A percentile compares a stretch with the other conserved stretches of the same genome.
These are phyloP conservation scores for Porites australiensis DNA, from an alignment of 64 coral and sea anemone genomes.

Conservation along the genomic window DNA sequence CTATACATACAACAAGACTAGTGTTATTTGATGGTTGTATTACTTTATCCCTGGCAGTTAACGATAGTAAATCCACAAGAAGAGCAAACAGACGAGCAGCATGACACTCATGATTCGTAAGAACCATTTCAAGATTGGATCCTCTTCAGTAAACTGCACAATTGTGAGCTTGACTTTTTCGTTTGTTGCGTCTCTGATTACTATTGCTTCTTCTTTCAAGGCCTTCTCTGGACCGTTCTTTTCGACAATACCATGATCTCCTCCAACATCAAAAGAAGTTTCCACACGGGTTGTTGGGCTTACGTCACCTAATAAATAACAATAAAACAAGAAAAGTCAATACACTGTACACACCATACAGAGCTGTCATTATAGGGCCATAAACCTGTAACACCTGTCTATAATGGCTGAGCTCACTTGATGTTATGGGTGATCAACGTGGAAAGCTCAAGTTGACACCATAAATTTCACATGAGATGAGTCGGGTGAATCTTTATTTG, in stretches of 20 bases:
- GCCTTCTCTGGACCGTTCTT: not conserved
- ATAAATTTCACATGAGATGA: no score
- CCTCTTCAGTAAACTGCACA: slow-evolving; percentile 62
- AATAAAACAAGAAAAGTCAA: not conserved
- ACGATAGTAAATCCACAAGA: slow-evolving; percentile 85
- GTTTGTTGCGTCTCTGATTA: not conserved
- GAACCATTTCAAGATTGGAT: slow-evolving; percentile 66
- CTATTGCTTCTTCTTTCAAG: not conserved
- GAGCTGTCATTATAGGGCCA: not conserved
- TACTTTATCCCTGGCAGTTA: not conserved
- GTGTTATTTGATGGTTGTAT: not conserved
- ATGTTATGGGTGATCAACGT: no score
- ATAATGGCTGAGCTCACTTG: not conserved
- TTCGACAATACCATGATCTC: not conserved
- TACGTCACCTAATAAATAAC: not conserved
- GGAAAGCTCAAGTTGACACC: no score
- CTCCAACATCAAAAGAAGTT: not conserved
- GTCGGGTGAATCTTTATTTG: no score
- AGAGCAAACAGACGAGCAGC: slow-evolving; percentile 56
- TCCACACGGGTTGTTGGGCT: not conserved
- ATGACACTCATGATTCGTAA: slow-evolving; percentile 50
- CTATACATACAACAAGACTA: no score
- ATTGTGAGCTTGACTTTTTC: slow-evolving; percentile 58
- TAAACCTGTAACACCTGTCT: no score
- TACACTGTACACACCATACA: not conserved